A percentile compares a stretch with the other conserved stretches of the same genome.
Conservation (phyloP, 2,888 invertebrate species). For the Axea sp. region DNA sequence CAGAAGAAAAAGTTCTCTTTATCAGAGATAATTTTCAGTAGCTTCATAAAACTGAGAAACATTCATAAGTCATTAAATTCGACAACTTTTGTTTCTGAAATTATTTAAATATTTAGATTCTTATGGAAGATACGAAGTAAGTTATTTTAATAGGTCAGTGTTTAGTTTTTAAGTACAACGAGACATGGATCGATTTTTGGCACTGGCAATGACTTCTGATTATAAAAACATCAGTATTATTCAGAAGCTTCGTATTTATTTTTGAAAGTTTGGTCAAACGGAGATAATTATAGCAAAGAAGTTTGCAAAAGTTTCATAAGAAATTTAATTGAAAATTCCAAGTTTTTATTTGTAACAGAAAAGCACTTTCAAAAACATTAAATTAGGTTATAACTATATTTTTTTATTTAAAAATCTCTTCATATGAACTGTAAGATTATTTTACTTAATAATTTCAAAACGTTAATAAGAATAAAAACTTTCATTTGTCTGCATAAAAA, state of each 20-base stretch:
- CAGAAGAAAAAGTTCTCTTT: too few relatives aligned
- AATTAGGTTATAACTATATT: background rate
- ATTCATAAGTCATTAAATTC: background rate
- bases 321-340: conserved; percentile 11
- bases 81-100: conserved; percentile 15
- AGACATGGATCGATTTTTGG: conserved; percentile 31
- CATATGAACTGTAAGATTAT: too few relatives aligned
- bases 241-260: conserved; percentile 17
- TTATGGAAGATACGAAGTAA: conserved; percentile 10
- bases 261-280: conserved; percentile 7
- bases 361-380: background rate
- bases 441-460: too few relatives aligned
- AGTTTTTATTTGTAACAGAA: background rate
- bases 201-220: conserved; percentile 11
- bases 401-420: too few relatives aligned
- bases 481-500: too few relatives aligned
- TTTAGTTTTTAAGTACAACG: conserved; percentile 31
- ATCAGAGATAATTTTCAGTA: too few relatives aligned
- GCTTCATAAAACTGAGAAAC: background rate
- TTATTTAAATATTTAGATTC: conserved; percentile 24
- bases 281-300: conserved; percentile 23
- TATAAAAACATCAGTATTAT: conserved; percentile 37
- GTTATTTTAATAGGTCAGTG: conserved; percentile 42
- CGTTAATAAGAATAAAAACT: too few relatives aligned
- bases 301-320: background rate